These are phyloP conservation scores for Borostomias antarcticus DNA, from an alignment of 2,797 vertebrate species.

Conservation along the genomic window DNA sequence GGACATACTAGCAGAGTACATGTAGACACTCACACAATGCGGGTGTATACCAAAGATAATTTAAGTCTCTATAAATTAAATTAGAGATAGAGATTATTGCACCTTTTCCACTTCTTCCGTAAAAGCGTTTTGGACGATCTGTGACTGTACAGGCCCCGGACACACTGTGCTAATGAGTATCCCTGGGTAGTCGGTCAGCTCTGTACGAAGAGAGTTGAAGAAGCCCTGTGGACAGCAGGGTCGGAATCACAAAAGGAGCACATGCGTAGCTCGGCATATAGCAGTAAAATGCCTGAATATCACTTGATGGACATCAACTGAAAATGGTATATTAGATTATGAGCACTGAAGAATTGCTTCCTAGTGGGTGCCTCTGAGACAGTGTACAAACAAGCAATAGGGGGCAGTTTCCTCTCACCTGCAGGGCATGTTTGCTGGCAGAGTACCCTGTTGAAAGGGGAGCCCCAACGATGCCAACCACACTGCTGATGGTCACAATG, in stretches of 20 bases:
- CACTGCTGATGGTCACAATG: constrained; percentile 88
- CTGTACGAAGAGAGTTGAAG: constrained; percentile 86
- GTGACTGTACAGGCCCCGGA: constrained; percentile 90
- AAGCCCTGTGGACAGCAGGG: constrained; percentile 80
- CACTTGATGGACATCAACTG: not conserved
- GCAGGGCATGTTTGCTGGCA: constrained; percentile 93
- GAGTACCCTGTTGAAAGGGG: constrained; percentile 86
- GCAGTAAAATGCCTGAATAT: not conserved
- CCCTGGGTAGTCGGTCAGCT: constrained; percentile 83
- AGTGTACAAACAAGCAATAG: not conserved
- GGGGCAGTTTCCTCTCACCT: constrained; percentile 68
- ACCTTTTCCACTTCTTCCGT: constrained; percentile 84
- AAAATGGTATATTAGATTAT: not conserved
- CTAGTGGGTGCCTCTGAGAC: not conserved
- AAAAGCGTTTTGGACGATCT: constrained; percentile 87
- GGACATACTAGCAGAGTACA: no score
- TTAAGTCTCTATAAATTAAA: not conserved
- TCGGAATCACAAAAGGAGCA: not conserved
- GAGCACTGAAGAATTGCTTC: no score
- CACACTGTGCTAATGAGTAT: constrained; percentile 87
- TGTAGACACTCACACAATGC: no score
- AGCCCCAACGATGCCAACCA: constrained; percentile 78
- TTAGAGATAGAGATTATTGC: constrained; percentile 13
- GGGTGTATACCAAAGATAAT: not conserved
- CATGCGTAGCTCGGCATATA: not conserved